Conservation (phyloP, 2,113 vertebrate species). For the Micronycteris hirsuta region DNA sequence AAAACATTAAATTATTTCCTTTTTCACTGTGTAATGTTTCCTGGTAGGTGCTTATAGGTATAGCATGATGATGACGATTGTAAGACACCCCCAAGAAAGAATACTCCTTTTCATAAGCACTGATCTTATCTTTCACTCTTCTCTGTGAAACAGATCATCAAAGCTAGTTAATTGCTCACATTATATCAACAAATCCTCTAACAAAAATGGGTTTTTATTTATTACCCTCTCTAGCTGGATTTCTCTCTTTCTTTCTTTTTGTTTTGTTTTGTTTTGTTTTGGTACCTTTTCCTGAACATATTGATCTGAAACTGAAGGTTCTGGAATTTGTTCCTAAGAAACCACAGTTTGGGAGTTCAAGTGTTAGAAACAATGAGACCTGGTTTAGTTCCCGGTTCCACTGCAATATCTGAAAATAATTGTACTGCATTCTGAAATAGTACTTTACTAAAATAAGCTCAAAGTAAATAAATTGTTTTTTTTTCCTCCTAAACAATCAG, state of each 20-base stretch:
- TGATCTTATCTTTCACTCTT: neutral
- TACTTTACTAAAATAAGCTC: slow-evolving; percentile 12
- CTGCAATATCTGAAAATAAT: neutral
- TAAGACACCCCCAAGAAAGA: neutral
- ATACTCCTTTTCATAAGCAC: neutral
- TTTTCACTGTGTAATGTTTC: neutral
- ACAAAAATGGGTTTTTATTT: neutral
- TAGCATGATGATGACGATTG: neutral
- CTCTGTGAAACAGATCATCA: neutral
- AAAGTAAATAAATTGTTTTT: neutral
- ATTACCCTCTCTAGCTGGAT: neutral
- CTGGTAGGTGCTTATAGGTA: neutral
- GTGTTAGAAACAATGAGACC: rapidly evolving
- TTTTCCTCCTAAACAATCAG: neutral
- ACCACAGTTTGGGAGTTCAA: neutral
- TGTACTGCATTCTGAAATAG: neutral
- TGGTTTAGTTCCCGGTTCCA: neutral
- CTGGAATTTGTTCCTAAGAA: neutral
- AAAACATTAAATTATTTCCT: neutral
- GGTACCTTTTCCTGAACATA: neutral
- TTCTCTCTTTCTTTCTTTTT: neutral
- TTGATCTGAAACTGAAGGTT: neutral
- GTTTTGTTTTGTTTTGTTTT: too few relatives aligned
- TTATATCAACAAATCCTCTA: neutral
- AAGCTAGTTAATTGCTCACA: neutral